Evolutionary conservation across 1,140 invertebrate genomes (phyloP).

Genomic region (Papilio machaon): DNA sequence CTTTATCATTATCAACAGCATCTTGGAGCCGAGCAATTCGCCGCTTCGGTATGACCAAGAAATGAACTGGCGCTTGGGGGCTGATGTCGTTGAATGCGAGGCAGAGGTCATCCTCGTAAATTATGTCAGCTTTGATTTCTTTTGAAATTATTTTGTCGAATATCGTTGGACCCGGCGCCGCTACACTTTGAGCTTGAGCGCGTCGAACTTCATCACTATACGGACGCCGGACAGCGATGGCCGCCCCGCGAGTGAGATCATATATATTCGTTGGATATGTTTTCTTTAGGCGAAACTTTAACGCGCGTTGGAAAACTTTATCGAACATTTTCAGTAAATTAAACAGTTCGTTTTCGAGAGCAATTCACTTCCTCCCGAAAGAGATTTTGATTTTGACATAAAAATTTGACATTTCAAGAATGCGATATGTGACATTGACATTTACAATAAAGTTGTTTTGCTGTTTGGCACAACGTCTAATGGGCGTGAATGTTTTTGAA

Average conservation of each 20-base stretch:
- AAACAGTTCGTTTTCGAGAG: slow-evolving; percentile 39
- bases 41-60: slow-evolving; percentile 92
- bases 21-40: slow-evolving; percentile 84
- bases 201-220: slow-evolving; percentile 76
- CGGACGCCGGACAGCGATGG: slow-evolving; percentile 65
- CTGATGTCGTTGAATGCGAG: slow-evolving; percentile 90
- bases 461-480: background rate
- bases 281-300: slow-evolving; percentile 73
- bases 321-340: slow-evolving; percentile 70
- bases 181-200: slow-evolving; percentile 64
- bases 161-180: slow-evolving; percentile 83
- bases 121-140: slow-evolving; percentile 90
- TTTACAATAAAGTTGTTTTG: background rate
- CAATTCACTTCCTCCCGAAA: slow-evolving; percentile 40
- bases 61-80: slow-evolving; percentile 92
- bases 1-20: slow-evolving; percentile 72
- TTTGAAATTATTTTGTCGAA: slow-evolving; percentile 91
- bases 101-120: slow-evolving; percentile 91
- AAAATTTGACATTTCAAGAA: slow-evolving; percentile 34
- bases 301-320: slow-evolving; percentile 74
- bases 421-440: slow-evolving; percentile 22
- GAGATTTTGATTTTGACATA: slow-evolving; percentile 26
- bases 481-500: background rate
- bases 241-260: slow-evolving; percentile 68
- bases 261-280: slow-evolving; percentile 78